These are phyloP conservation scores for Notarius quadriscutis DNA, from an alignment of 2,113 vertebrate species.

Conservation along the genomic window DNA sequence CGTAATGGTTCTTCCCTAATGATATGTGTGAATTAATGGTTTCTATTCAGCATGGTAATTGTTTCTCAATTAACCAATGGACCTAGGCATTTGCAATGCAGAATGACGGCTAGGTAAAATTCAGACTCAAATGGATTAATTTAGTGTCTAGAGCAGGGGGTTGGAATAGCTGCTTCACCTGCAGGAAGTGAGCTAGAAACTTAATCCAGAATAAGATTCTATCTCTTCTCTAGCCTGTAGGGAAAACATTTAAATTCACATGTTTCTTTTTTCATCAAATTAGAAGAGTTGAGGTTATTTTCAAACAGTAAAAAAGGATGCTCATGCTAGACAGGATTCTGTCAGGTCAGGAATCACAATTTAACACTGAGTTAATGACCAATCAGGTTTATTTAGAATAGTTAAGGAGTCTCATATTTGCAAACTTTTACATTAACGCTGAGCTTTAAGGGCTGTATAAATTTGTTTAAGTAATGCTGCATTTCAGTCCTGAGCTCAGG, in stretches of 20 bases:
- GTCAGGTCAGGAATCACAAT: not conserved
- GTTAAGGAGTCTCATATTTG: not conserved
- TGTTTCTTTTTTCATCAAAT: conserved; percentile 28
- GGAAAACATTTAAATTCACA: conserved; percentile 51
- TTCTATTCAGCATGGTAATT: conserved; percentile 4
- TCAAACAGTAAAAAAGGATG: conserved; percentile 22
- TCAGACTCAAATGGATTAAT: conserved; percentile 23
- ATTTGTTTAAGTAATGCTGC: conserved; percentile 5
- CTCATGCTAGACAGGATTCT: conserved; percentile 12
- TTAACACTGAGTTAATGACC: conserved; percentile 7
- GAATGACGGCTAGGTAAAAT: conserved; percentile 19
- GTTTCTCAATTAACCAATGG: not conserved
- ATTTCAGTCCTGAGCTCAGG: not conserved
- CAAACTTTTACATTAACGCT: conserved; percentile 8
- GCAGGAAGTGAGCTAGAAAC: conserved; percentile 61
- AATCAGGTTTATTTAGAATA: not conserved
- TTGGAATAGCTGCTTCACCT: conserved; percentile 46
- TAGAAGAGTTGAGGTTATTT: conserved; percentile 41
- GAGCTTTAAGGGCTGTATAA: conserved; percentile 7
- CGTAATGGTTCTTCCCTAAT: conserved; percentile 4
- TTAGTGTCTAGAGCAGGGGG: conserved; percentile 19
- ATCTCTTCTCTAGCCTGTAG: conserved; percentile 54
- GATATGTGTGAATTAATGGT: conserved; percentile 24
- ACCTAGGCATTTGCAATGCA: conserved; percentile 34
- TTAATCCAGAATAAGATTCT: conserved; percentile 58